Base-by-base conservation (phyloP, 2,797 vertebrate genomes). In the Leptatherina wallacei region DNA sequence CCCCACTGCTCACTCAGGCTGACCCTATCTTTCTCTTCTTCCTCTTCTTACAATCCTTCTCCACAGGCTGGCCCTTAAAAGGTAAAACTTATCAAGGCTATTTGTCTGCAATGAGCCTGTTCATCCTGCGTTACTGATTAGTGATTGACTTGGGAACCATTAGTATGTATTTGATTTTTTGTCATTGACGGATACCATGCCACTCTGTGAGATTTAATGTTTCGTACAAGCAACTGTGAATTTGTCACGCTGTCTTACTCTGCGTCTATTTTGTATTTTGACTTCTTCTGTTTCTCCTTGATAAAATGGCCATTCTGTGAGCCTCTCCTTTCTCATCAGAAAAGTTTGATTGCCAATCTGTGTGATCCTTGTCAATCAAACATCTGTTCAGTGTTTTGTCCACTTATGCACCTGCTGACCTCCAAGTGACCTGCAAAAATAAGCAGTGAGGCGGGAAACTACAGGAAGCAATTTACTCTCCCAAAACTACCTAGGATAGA, bases 291-390 rank as follows among this genome's bases (percentile, higher is more conserved):
- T 73, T 82, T 88, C 87, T 91, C 85, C 86, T 83, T 69, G 74
- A 73, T 88, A 83, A 79, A 94, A 93, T 69, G 90, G 85, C 86
- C 88, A 70, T 89, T 83, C 57, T 4, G 89, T 47, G 89, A 85
- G 86, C 82, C 87, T 87, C 86, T 89, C 89, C 87, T 90, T 89
- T 85, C 89, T 89, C 90, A 89, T 93, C 94, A 90, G 91, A 89
- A 91, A 89, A 91, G 92, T 93, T 92, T 94, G 91, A 95, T 94
- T 86, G 92, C 89, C 91, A 91, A 93, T 95, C 92, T 94, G 93
- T 85, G 92, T 92, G 92, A 95, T 94, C 93, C 90, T 93, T 91
- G 92, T 93, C 94, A 94, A 94, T 96, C 94, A 95, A 96, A 95
- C 94, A 95, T 93, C 93, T 95, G 94, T 81, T 95, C 91, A 75